Evolutionary conservation across 1,140 invertebrate genomes (phyloP).

Genomic region (Cydia pomonella): DNA sequence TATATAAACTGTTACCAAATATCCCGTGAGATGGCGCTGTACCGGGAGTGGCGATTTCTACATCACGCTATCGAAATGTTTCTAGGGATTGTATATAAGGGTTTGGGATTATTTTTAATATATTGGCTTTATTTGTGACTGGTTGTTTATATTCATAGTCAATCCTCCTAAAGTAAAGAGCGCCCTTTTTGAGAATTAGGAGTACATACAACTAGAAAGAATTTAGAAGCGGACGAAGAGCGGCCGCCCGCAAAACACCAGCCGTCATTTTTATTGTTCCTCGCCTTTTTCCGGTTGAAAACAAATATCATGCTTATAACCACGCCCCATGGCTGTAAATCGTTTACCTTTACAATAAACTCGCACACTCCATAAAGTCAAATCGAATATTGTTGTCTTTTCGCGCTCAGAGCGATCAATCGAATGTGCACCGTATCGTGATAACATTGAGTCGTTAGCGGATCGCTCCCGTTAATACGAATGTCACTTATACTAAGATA

Average conservation of each 20-base stretch:
- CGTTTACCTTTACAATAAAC: constrained; percentile 45
- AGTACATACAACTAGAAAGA: too few species aligned
- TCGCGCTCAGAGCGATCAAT: constrained; percentile 45
- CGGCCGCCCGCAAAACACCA: constrained; percentile 60
- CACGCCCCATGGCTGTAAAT: constrained; percentile 57
- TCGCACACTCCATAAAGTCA: constrained; percentile 54
- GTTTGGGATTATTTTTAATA: too few species aligned
- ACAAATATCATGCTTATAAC: constrained; percentile 66
- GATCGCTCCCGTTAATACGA: constrained; percentile 53
- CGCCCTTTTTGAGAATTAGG: too few species aligned
- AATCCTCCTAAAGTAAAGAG: too few species aligned
- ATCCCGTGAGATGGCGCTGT: too few species aligned
- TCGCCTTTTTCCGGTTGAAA: constrained; percentile 48
- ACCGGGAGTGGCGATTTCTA: too few species aligned
- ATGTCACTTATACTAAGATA: constrained; percentile 61
- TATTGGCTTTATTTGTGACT: too few species aligned
- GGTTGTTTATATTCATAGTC: too few species aligned
- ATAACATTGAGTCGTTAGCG: constrained; percentile 63
- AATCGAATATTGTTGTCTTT: constrained; percentile 71
- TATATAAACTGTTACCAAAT: too few species aligned
- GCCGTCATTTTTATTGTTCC: constrained; percentile 69
- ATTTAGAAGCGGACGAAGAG: constrained; percentile 60
- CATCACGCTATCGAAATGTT: too few species aligned
- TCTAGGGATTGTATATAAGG: too few species aligned
- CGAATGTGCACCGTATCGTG: constrained; percentile 67